These are phyloP conservation scores for Nasonia oneida DNA, from an alignment of 2,888 invertebrate species.

Conservation along the genomic window DNA sequence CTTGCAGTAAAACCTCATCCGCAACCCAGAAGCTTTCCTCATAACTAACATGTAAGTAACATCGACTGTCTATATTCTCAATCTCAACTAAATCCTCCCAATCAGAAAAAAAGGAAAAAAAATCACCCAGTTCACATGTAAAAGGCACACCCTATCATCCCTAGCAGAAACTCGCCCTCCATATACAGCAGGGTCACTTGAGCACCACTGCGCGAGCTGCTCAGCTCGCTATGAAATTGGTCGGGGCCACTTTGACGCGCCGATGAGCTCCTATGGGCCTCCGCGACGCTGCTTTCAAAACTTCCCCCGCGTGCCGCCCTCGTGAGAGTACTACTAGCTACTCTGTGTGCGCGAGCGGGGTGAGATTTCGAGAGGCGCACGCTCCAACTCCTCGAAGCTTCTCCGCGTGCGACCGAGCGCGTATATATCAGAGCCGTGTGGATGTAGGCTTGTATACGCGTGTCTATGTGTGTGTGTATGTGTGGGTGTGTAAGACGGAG, in stretches of 20 bases:
- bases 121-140: not conserved
- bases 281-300: constrained; percentile 42
- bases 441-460: not conserved
- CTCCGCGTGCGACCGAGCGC: not conserved
- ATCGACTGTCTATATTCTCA: too few species aligned
- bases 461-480: not conserved
- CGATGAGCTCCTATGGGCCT: constrained; percentile 71
- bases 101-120: too few species aligned
- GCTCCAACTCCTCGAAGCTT: constrained; percentile 26
- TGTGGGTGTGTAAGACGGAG: not conserved
- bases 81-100: too few species aligned
- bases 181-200: not conserved
- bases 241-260: constrained; percentile 73
- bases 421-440: not conserved
- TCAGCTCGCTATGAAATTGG: constrained; percentile 74
- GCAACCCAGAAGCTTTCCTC: too few species aligned
- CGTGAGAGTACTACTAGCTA: not conserved
- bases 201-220: constrained; percentile 64
- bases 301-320: constrained; percentile 4
- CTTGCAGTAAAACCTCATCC: too few species aligned
- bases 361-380: constrained; percentile 28
- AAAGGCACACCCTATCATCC: not conserved
- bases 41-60: not conserved
- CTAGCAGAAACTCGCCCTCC: too few species aligned
- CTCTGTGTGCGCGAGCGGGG: not conserved